Percentiles rank a stretch among this genome's conserved stretches.
Conservation (phyloP, 2,888 invertebrate genomes). For the Lasioglossum figueresi region DNA sequence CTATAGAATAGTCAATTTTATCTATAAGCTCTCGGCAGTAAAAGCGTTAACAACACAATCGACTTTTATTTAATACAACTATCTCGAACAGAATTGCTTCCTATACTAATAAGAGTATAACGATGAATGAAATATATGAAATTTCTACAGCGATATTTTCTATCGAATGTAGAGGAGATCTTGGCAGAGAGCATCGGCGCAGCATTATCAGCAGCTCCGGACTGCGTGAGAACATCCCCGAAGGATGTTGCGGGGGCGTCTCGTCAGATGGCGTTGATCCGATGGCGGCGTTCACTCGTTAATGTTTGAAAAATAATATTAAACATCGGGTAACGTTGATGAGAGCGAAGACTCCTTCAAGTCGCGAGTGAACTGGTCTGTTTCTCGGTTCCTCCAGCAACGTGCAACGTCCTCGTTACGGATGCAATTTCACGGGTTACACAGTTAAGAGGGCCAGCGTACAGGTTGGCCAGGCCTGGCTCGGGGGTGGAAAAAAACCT, state of each 20-base stretch:
- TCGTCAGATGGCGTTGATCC: slow-evolving; percentile 52
- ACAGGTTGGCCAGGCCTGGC: slow-evolving; percentile 19
- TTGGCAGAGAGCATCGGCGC: slow-evolving; percentile 29
- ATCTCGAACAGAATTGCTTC: too few species aligned
- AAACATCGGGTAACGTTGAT: neutral
- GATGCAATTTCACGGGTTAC: slow-evolving; percentile 78
- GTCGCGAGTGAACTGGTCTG: slow-evolving; percentile 2
- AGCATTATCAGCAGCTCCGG: slow-evolving; percentile 50
- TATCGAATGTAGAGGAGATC: slow-evolving; percentile 24
- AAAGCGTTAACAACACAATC: too few species aligned
- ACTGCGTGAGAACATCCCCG: slow-evolving; percentile 31
- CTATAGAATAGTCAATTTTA: neutral
- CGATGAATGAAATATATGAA: neutral
- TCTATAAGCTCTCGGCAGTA: neutral
- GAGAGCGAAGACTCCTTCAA: neutral
- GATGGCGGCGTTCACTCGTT: neutral
- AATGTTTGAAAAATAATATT: neutral
- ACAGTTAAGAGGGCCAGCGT: slow-evolving; percentile 45
- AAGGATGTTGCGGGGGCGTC: slow-evolving; percentile 34
- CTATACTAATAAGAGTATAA: neutral
- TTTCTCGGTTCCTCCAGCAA: slow-evolving; percentile 39
- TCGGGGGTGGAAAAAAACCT: slow-evolving; percentile 33
- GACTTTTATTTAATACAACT: too few species aligned
- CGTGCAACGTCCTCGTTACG: slow-evolving; percentile 68
- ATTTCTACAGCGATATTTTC: neutral